phyloP scores from a whole-genome alignment of 2,113 vertebrate species.

The Tricholaema leucomelas region DNA sequence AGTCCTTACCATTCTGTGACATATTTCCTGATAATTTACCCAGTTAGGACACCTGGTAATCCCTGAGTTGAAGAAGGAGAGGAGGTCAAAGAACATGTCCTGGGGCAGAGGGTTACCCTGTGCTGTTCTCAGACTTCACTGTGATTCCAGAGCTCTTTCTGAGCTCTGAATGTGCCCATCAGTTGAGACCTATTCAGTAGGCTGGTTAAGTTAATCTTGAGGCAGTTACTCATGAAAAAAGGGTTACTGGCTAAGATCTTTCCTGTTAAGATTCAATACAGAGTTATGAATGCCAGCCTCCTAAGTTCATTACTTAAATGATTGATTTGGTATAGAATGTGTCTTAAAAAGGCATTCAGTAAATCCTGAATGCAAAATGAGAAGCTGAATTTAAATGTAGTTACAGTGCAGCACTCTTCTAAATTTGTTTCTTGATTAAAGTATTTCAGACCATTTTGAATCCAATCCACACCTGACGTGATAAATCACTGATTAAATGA shows the following conservation, averaged over 20 bases:
- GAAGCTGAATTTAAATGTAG: conserved; percentile 14
- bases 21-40: background rate
- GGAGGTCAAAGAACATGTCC: background rate
- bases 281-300: background rate
- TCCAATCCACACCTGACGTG: background rate
- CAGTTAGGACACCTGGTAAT: background rate
- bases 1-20: no score
- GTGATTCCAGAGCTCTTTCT: background rate
- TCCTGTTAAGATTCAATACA: background rate
- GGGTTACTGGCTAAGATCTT: background rate
- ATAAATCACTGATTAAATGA: conserved; percentile 37
- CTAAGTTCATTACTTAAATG: background rate
- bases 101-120: background rate
- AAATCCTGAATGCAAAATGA: conserved; percentile 11
- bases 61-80: background rate
- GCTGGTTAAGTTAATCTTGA: background rate
- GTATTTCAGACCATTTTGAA: background rate
- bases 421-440: conserved; percentile 25
- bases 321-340: background rate
- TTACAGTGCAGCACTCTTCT: background rate
- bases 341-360: background rate
- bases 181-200: background rate
- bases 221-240: background rate
- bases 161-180: background rate
- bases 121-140: background rate